Base-by-base conservation (phyloP, 2,113 vertebrate genomes). In the Chlamydotis undulata region DNA sequence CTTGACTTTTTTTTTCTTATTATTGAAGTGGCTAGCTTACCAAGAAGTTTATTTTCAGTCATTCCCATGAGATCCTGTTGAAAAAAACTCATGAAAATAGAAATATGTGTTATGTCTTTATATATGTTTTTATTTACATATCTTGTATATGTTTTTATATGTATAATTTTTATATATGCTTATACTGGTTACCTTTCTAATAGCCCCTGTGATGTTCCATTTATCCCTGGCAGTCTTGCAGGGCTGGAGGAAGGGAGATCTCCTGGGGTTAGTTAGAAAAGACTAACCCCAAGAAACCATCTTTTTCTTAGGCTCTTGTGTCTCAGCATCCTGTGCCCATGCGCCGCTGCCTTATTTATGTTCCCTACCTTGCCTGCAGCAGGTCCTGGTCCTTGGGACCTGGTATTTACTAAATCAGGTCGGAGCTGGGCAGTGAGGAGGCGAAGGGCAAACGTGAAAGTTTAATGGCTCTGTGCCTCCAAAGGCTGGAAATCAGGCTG, bases 391-490 rank as follows among this genome's bases (percentile, higher is more conserved):
- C 63, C 61, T 35, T n/a, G 52, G 29, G 67, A 70, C 24, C 0
- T 1, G 0, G 5, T 50, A 70, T 78, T 91, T 87, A 64, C 56
- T 60, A 63, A 86, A 93, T 61, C 39, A 19, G 45, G 61, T 74
- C 60, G 55, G 92, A 91, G 78, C 56, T 0, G 6, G 63, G 19
- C 75, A 69, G 61, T 14, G 31, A 84, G 87, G 70, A 91, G 69
- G 35, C 6, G 4, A 87, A 39, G 69, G 85, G 56, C 59, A 65
- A 76, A 45, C 80, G 76, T 95, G 92, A 97, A 91, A 95, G 18
- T 95, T 97, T 95, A 93, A 95, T 91, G 82, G 60, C 35, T 79
- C 82, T 43, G 64, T 37, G 53, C 93, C 84, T 91, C 84, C 67
- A 55, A 84, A 68, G 90, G 69, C 84, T 86, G 56, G 22, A 78